A percentile compares a stretch with the other conserved stretches of the same genome.
Conservation (phyloP, 23 tunicate species). For the Ascidia mentula region DNA sequence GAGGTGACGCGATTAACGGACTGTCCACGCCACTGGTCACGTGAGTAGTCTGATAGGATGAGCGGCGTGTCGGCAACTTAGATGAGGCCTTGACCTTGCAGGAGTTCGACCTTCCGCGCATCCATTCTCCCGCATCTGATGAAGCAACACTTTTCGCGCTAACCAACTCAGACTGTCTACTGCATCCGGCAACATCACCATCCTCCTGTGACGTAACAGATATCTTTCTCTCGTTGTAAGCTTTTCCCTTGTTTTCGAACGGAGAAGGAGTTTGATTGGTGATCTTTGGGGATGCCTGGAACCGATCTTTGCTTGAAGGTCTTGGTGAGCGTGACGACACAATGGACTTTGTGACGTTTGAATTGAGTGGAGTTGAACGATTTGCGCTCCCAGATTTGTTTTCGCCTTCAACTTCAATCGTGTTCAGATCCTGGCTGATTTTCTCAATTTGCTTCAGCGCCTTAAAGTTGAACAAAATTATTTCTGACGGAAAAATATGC, state of each 20-base stretch:
- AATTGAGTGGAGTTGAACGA: background rate
- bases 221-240: background rate
- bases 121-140: background rate
- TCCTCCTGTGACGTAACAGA: background rate
- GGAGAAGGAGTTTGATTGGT: background rate
- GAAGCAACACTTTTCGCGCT: background rate
- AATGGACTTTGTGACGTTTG: background rate
- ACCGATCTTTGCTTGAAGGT: background rate
- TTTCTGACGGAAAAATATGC: too few relatives aligned
- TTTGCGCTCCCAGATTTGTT: background rate
- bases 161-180: background rate
- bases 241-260: background rate
- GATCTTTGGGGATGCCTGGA: background rate
- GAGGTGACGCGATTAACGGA: background rate
- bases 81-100: conserved; percentile 31
- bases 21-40: conserved; percentile 12
- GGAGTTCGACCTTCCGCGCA: conserved; percentile 18
- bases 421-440: conserved; percentile 55
- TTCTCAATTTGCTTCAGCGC: conserved; percentile 87
- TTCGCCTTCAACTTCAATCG: background rate
- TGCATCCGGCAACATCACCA: background rate
- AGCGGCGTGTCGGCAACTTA: background rate
- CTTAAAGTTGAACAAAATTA: conserved; percentile 39
- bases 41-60: background rate
- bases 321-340: background rate